A percentile compares a stretch with the other conserved stretches of the same genome.
Conservation (phyloP, 2,888 invertebrate genomes). For the Melinaea marsaeus region DNA sequence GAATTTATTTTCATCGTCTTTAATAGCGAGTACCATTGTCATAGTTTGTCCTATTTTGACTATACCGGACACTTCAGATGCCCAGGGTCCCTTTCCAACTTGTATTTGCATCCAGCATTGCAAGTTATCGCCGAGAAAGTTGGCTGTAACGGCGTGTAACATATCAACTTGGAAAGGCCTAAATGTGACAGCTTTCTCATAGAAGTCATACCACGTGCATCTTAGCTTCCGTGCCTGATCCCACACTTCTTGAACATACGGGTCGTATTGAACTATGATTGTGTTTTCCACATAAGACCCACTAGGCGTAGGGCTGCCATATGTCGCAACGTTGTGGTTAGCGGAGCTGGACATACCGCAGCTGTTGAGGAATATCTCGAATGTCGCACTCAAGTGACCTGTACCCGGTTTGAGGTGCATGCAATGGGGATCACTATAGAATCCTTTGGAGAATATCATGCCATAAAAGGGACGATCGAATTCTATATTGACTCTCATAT, state of each 20-base stretch:
- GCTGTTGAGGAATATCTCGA: constrained; percentile 94
- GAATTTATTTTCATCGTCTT: constrained; percentile 97
- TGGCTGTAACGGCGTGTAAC: constrained; percentile 95
- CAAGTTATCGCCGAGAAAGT: constrained; percentile 95
- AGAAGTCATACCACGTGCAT: constrained; percentile 97
- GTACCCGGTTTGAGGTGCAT: constrained; percentile 94
- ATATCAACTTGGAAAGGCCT: constrained; percentile 97
- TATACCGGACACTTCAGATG: constrained; percentile 96
- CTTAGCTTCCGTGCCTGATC: constrained; percentile 94
- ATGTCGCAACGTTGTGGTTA: constrained; percentile 89
- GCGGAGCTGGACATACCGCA: constrained; percentile 97
- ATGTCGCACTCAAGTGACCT: constrained; percentile 93
- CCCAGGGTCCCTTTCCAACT: constrained; percentile 97
- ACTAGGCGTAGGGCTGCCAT: constrained; percentile 92
- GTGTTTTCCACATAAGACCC: constrained; percentile 97
- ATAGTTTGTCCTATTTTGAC: constrained; percentile 97
- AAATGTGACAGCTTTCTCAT: constrained; percentile 96
- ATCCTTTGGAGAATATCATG: constrained; percentile 97
- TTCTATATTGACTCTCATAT: constrained; percentile 96
- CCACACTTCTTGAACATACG: constrained; percentile 96
- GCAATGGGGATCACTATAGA: constrained; percentile 94
- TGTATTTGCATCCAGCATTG: constrained; percentile 99
- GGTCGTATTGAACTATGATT: constrained; percentile 96
- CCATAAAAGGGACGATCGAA: constrained; percentile 97
- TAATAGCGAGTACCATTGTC: constrained; percentile 97